phyloP scores from a whole-genome alignment of 2,797 vertebrate species.

The Clarias pachynema region DNA sequence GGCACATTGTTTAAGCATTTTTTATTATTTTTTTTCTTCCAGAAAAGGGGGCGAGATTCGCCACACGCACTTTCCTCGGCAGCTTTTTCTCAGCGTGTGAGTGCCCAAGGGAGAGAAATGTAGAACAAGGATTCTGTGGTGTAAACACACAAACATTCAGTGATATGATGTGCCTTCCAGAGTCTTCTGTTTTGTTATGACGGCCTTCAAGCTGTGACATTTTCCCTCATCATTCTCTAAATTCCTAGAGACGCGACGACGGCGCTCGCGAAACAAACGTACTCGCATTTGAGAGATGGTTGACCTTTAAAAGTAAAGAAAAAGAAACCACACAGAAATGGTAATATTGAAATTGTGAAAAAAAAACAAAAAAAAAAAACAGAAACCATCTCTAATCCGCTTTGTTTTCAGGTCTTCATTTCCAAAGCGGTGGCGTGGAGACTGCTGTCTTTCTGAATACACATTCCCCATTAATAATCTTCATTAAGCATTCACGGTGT shows the following conservation, averaged over 20 bases:
- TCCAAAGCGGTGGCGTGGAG: slow-evolving; percentile 47
- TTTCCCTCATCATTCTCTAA: slow-evolving; percentile 66
- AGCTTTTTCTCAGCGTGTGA: not conserved
- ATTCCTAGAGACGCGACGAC: slow-evolving; percentile 65
- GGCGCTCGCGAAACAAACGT: slow-evolving; percentile 62
- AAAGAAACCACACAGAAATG: slow-evolving; percentile 46
- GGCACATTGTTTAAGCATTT: not conserved
- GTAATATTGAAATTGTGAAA: not conserved
- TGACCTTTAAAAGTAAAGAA: slow-evolving; percentile 67
- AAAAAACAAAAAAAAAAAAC: not conserved
- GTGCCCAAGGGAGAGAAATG: not conserved
- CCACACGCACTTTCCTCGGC: not conserved
- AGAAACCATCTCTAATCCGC: slow-evolving; percentile 8
- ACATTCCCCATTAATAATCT: slow-evolving; percentile 67
- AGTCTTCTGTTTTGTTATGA: slow-evolving; percentile 58
- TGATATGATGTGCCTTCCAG: not conserved
- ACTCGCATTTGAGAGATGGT: slow-evolving; percentile 65
- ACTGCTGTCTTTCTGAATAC: slow-evolving; percentile 60
- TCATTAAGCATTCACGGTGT: slow-evolving; percentile 67
- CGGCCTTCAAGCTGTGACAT: slow-evolving; percentile 68
- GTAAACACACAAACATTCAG: slow-evolving; percentile 16
- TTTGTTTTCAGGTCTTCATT: slow-evolving; percentile 45
- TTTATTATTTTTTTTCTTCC: not conserved
- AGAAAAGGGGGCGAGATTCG: not conserved
- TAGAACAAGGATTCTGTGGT: slow-evolving; percentile 13